Evolutionary conservation across 1,140 invertebrate species (phyloP).

Genomic region (Drosophila serrata): DNA sequence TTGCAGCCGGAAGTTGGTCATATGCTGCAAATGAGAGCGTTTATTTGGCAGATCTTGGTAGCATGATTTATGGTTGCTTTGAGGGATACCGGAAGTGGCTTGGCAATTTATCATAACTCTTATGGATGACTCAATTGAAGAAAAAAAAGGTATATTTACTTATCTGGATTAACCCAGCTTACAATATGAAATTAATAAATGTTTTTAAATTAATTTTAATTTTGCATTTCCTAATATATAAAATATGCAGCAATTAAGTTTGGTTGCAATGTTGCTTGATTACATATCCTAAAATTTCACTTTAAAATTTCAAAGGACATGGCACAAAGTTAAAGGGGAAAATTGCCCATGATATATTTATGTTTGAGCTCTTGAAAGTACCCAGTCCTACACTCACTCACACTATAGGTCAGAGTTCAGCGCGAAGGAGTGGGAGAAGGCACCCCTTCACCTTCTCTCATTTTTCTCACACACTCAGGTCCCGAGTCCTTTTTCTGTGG

Average conservation of each 20-base stretch:
- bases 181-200: neutral
- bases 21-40: constrained; percentile 19
- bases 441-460: constrained; percentile 11
- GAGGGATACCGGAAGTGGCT: neutral
- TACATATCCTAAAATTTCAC: neutral
- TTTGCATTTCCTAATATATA: neutral
- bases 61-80: neutral
- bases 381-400: constrained; percentile 4
- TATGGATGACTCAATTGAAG: too few relatives aligned
- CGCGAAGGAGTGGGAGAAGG: too few relatives aligned
- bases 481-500: constrained; percentile 5
- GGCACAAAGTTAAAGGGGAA: neutral
- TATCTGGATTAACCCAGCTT: neutral
- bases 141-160: neutral
- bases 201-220: neutral
- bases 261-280: neutral
- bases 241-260: neutral
- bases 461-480: constrained; percentile 1
- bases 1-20: constrained; percentile 29
- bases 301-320: neutral
- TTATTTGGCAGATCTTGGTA: constrained; percentile 1
- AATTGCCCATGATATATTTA: constrained; percentile 32
- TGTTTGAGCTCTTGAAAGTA: constrained; percentile 6
- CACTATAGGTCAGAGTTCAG: neutral
- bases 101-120: neutral